Evolutionary conservation across 2,888 invertebrate genomes (phyloP), one percentile per base, ranked within the genome.

Genomic region (Heterodera filipjevi): DNA sequence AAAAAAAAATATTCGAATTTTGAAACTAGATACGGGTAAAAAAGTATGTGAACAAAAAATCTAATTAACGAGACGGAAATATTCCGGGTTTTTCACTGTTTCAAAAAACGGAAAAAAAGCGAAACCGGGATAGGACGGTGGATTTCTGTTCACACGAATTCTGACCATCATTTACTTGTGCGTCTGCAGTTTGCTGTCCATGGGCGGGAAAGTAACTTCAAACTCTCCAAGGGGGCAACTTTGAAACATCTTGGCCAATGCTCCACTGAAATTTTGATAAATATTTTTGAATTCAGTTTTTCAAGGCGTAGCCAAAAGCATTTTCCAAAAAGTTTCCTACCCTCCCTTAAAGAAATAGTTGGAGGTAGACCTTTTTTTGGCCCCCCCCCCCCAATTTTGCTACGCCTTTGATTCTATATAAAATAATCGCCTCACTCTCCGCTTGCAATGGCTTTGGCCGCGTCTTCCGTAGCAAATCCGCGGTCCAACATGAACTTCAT

Each of bases 191-290:
- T 71, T 27, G 33, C 83, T 83, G 49, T 85, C 76, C 19, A 53
- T 53, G 35, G 82, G 82, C n/a, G 82, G 82, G 72, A 76, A 82
- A 27, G 78, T 66, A 22, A 76, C 59, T 66, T 82, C 84, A n/a
- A 76, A 83, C 33, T 83, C 79, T 27, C 66, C 75, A 35, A 82
- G 76, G 5, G 82, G 82, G 66, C 71, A 76, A 14, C 73, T 71
- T 12, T 83, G 35, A 39, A 81, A 66, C 32, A 84, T 64, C 33
- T 77, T 33, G 39, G 71, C 75, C 35, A 84, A 53, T 8, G 71
- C 39, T 8, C 66, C 77, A 64, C 82, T 82, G n/a, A 82, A 82
- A 81, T 79, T 78, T 30, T 46, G 80, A 78, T 79, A 32, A 27
- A 22, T 74, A 39, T 27, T 30, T 77, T 46, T n/a, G n/a, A n/a